These are phyloP conservation scores for Drosophila ustulata DNA, from an alignment of 2,888 invertebrate genomes.

Conservation along the genomic window DNA sequence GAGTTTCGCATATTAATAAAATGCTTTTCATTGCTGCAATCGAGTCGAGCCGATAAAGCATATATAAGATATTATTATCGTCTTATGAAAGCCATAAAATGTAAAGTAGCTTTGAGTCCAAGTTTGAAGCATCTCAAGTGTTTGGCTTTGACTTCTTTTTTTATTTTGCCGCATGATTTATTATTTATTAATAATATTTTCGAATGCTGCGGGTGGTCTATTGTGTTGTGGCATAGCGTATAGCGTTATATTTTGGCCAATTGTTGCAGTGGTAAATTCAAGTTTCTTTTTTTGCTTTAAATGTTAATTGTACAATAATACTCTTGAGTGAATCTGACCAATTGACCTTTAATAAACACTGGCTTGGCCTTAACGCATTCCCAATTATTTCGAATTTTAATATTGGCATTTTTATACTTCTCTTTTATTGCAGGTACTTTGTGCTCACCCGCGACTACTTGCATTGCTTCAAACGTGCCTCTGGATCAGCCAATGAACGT, in stretches of 20 bases:
- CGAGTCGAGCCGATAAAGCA: slow-evolving; percentile 43
- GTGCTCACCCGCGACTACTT: slow-evolving; percentile 88
- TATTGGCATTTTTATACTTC: slow-evolving; percentile 9
- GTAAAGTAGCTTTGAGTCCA: slow-evolving; percentile 34
- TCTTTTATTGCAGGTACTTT: slow-evolving; percentile 85
- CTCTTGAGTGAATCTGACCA: slow-evolving; percentile 30
- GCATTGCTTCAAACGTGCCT: slow-evolving; percentile 88
- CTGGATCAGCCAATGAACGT: slow-evolving; percentile 86
- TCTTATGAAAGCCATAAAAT: slow-evolving; percentile 57
- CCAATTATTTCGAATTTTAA: background rate
- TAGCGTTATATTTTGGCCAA: slow-evolving; percentile 19
- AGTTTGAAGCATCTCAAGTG: slow-evolving; percentile 34
- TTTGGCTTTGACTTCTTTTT: slow-evolving; percentile 23
- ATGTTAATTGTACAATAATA: slow-evolving; percentile 29
- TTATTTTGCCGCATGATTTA: slow-evolving; percentile 67
- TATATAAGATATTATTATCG: slow-evolving; percentile 58
- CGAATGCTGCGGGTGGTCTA: slow-evolving; percentile 28
- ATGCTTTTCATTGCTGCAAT: slow-evolving; percentile 33
- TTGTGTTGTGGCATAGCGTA: background rate
- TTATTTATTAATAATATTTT: slow-evolving; percentile 70
- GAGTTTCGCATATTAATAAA: slow-evolving; percentile 47
- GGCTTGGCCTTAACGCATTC: slow-evolving; percentile 40
- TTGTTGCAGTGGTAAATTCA: slow-evolving; percentile 50
- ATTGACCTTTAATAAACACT: slow-evolving; percentile 60
- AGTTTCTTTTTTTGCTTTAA: slow-evolving; percentile 6